Conservation (phyloP, 2,888 invertebrate genomes). For the Dryobota labecula region DNA sequence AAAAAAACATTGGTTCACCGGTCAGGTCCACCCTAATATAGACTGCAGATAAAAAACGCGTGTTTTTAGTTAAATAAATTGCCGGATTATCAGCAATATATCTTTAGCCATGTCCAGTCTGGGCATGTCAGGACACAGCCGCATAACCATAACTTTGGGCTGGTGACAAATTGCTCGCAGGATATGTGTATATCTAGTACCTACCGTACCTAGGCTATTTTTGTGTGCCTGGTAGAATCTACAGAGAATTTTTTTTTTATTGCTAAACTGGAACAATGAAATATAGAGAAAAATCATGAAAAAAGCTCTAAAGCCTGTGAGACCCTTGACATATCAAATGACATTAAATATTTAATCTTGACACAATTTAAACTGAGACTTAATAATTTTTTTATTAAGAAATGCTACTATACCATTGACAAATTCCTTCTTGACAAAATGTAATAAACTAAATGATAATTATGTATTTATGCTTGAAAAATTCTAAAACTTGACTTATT, state of each 20-base stretch:
- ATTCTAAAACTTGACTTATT: too few species aligned
- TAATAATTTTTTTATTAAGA: too few species aligned
- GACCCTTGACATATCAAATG: too few species aligned
- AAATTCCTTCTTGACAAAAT: too few species aligned
- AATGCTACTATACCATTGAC: too few species aligned
- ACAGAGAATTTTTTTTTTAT: neutral
- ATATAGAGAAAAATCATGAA: too few species aligned
- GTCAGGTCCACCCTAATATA: constrained; percentile 49
- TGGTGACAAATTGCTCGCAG: constrained; percentile 47
- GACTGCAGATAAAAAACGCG: constrained; percentile 46
- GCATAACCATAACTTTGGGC: constrained; percentile 50
- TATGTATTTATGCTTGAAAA: too few species aligned
- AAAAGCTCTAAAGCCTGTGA: neutral
- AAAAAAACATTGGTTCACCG: neutral
- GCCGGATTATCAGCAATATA: constrained; percentile 76
- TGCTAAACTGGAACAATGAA: too few species aligned
- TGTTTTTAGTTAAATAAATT: constrained; percentile 72
- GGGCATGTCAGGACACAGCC: constrained; percentile 42
- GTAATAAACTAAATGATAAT: too few species aligned
- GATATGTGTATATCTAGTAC: constrained; percentile 4
- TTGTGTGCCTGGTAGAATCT: neutral
- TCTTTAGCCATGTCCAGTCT: constrained; percentile 59
- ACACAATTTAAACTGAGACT: too few species aligned
- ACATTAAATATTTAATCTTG: too few species aligned
- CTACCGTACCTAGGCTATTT: constrained; percentile 1